These are phyloP conservation scores for Cryptocephalus primarius DNA, from an alignment of 2,888 invertebrate genomes.

Conservation along the genomic window DNA sequence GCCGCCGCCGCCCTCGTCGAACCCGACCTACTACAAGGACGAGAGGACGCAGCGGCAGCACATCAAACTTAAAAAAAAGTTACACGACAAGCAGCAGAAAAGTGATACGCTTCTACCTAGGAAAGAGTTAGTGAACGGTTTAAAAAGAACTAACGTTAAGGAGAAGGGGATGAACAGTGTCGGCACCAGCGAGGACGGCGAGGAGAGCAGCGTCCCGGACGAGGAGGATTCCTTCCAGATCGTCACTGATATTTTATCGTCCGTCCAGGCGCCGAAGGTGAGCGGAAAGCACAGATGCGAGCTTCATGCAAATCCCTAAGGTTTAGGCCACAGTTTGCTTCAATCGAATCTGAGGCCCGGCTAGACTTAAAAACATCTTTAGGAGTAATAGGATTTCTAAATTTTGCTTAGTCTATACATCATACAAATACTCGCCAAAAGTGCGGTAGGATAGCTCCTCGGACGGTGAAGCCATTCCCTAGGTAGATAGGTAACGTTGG, in stretches of 20 bases:
- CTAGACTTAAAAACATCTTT: too few relatives aligned
- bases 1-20: constrained; percentile 51
- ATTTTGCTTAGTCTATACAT: too few relatives aligned
- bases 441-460: too few relatives aligned
- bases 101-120: constrained; percentile 31
- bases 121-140: constrained; percentile 52
- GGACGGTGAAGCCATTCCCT: too few relatives aligned
- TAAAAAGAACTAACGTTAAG: constrained; percentile 27
- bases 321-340: too few relatives aligned
- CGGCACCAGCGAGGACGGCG: constrained; percentile 72
- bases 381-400: too few relatives aligned
- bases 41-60: constrained; percentile 70
- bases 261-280: constrained; percentile 65
- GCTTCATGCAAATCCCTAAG: too few relatives aligned
- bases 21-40: constrained; percentile 55
- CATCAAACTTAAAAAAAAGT: constrained; percentile 63
- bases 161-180: constrained; percentile 45
- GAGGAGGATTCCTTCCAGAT: constrained; percentile 62
- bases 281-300: too few relatives aligned
- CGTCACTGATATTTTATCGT: constrained; percentile 60
- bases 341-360: too few relatives aligned
- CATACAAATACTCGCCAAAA: too few relatives aligned
- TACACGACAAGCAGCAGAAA: constrained; percentile 44
- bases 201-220: constrained; percentile 62
- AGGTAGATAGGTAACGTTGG: too few relatives aligned